A percentile compares a stretch with the other conserved stretches of the same genome.
These are phyloP conservation scores for Siphonodentalium dalli DNA, from an alignment of 2,888 invertebrate genomes.

Conservation along the genomic window DNA sequence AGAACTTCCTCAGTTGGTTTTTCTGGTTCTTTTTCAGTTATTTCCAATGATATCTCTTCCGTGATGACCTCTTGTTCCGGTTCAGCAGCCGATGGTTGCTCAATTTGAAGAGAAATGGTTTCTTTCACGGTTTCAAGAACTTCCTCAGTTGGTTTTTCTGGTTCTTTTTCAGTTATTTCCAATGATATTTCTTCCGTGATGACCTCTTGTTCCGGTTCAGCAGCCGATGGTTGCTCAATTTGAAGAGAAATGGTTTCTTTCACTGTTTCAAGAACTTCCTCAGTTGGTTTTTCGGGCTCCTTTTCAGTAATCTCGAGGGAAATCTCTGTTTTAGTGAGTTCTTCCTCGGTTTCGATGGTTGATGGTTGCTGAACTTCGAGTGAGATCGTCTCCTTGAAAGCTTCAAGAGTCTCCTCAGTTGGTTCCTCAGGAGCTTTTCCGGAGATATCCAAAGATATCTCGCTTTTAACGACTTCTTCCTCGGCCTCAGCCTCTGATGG, in stretches of 20 bases:
- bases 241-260: slow-evolving; percentile 18
- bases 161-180: slow-evolving; percentile 10
- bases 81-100: no score
- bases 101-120: no score
- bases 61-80: no score
- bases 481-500: slow-evolving; percentile 23
- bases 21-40: no score
- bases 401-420: slow-evolving; percentile 27
- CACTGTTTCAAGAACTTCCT: slow-evolving; percentile 19
- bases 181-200: slow-evolving; percentile 10
- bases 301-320: slow-evolving; percentile 18
- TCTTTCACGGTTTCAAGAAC: slow-evolving; percentile 10
- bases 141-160: slow-evolving; percentile 5
- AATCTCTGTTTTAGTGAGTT: slow-evolving; percentile 26
- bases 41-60: no score
- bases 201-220: slow-evolving; percentile 5
- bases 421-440: slow-evolving; percentile 28
- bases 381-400: slow-evolving; percentile 10
- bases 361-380: slow-evolving; percentile 5
- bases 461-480: slow-evolving; percentile 18
- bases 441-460: slow-evolving; percentile 16
- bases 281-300: slow-evolving; percentile 20
- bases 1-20: no score
- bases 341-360: slow-evolving; percentile 27
- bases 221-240: slow-evolving; percentile 3